Evolutionary conservation across 2,797 vertebrate genomes (phyloP), one percentile per base, ranked within the genome.

Genomic region (Aplochiton taeniatus): DNA sequence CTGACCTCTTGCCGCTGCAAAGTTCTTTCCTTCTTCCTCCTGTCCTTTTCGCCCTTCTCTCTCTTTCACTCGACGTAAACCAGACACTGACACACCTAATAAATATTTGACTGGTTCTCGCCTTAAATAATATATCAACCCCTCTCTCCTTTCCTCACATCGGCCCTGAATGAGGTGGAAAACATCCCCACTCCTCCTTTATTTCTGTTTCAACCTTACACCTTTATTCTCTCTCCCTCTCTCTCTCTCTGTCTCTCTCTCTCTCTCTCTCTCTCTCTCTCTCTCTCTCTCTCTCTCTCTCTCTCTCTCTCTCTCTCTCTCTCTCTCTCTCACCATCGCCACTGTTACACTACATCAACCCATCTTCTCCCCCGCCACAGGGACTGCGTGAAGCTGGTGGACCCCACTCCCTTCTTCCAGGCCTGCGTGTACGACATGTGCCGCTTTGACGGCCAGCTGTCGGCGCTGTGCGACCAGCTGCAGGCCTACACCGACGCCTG

Each of bases 371-470:
- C 13, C 46, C 46, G 53, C 66, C 77, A 7, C 77, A 95, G 94
- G 77, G 83, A 90, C 0, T 94, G 94, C 43, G 76, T 93, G 48
- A 19, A 53, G 3, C 72, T 91, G 52, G 85, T 95, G 65, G 65
- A 90, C 54, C 91, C 91, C 0, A 62, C 66, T 5, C 75, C 89
- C 0, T 95, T 91, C 84, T 90, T 94, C 74, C 66, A 88, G 72
- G 93, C 85, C 76, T 96, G 94, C 61, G 65, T 94, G 51, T 90
- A 78, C 13, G 93, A 95, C 88, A 91, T 94, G 94, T 96, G 94
- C 54, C 91, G 73, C 58, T 93, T 88, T 70, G 63, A 81, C 4
- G 92, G 93, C 0, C 79, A 91, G 58, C 84, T 83, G 65, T 68
- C 69, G 0, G 72, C 78, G 0, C 85, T 96, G 48, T 96, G 95